phyloP scores from a whole-genome alignment of 2,888 invertebrate genomes.

The Sericinus montela region DNA sequence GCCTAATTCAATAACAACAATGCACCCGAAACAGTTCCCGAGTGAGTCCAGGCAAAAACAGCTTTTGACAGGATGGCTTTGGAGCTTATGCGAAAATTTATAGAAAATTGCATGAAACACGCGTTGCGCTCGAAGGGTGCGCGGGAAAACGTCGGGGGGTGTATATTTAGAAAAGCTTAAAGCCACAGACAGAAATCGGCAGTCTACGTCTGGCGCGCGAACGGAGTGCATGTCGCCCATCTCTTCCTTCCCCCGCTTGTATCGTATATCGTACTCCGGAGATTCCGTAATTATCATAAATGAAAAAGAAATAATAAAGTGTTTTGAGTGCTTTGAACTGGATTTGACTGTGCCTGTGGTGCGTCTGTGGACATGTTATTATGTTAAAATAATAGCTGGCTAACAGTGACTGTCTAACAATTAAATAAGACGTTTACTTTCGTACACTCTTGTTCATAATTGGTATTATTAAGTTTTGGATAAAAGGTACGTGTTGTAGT shows the following conservation, averaged over 20 bases:
- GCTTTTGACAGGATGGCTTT: conserved; percentile 73
- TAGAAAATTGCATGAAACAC: conserved; percentile 74
- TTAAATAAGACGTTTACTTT: conserved; percentile 26
- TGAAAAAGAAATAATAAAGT: conserved; percentile 50
- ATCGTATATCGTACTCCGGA: conserved; percentile 52
- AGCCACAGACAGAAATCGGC: conserved; percentile 47
- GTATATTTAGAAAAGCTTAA: conserved; percentile 72
- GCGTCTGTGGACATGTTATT: conserved; percentile 38
- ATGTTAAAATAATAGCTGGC: conserved; percentile 16
- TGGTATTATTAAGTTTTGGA: conserved; percentile 35
- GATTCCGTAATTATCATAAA: conserved; percentile 60
- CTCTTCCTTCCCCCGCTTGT: conserved; percentile 33
- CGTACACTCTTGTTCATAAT: conserved; percentile 48
- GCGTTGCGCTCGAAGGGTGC: conserved; percentile 65
- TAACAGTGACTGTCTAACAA: conserved; percentile 40
- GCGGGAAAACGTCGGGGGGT: conserved; percentile 65
- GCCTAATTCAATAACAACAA: conserved; percentile 66
- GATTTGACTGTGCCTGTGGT: conserved; percentile 56
- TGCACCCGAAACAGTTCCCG: conserved; percentile 45
- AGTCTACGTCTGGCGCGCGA: conserved; percentile 61
- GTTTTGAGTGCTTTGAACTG: conserved; percentile 61
- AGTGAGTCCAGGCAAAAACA: conserved; percentile 59
- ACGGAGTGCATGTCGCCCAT: conserved; percentile 47
- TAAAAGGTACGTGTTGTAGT: conserved; percentile 50
- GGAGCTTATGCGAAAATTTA: conserved; percentile 75